A percentile compares a stretch with the other conserved stretches of the same genome.
Evolutionary conservation across 2,797 vertebrate genomes (phyloP).

Genomic region (Tiaroga cobitis): DNA sequence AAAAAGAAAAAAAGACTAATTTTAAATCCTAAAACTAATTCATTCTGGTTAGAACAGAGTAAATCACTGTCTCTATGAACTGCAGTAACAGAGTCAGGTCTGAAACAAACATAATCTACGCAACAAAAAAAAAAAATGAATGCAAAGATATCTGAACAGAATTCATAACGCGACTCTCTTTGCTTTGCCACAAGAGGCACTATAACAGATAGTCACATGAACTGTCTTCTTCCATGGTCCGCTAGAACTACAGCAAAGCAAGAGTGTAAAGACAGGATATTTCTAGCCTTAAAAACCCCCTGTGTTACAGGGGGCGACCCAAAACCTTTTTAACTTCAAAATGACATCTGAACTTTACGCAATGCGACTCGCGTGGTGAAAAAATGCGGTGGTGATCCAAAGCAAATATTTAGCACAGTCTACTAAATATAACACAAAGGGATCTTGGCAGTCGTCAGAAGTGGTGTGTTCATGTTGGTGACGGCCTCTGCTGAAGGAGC

Average conservation of each 20-base stretch:
- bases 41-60: background rate
- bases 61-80: background rate
- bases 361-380: constrained; percentile 1
- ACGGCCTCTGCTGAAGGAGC: constrained; percentile 24
- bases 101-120: background rate
- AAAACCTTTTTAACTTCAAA: constrained; percentile 26
- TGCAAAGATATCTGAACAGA: background rate
- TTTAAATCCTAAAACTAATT: background rate
- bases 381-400: constrained; percentile 36
- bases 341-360: constrained; percentile 7
- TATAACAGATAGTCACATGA: background rate
- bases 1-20: too few relatives aligned
- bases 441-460: constrained; percentile 33
- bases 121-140: background rate
- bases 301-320: background rate
- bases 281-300: background rate
- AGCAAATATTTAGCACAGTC: constrained; percentile 50
- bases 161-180: background rate
- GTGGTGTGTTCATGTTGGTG: constrained; percentile 27
- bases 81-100: background rate
- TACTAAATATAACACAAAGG: constrained; percentile 46
- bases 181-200: background rate
- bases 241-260: background rate
- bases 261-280: background rate
- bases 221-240: background rate